Evolutionary conservation across 2,888 invertebrate species (phyloP).

Genomic region (Polydrusus pterygomalis): DNA sequence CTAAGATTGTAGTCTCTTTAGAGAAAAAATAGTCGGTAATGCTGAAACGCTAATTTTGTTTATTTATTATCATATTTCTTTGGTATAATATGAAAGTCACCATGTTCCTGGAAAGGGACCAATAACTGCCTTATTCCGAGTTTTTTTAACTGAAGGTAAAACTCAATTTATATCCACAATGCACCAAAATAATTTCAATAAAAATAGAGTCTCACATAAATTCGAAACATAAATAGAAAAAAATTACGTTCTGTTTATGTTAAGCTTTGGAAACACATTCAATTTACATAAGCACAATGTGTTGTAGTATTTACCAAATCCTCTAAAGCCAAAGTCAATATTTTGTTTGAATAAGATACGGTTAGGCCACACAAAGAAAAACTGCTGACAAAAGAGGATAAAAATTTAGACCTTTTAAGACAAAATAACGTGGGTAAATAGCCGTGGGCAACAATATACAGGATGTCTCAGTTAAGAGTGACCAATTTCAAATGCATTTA

Average conservation of each 20-base stretch:
- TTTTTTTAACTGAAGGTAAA: background rate
- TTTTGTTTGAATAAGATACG: slow-evolving; percentile 44
- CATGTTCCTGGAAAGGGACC: too few relatives aligned
- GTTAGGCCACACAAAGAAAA: slow-evolving; percentile 41
- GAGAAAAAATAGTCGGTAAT: too few relatives aligned
- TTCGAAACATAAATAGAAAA: slow-evolving; percentile 36
- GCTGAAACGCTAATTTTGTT: too few relatives aligned
- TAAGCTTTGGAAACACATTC: slow-evolving; percentile 55
- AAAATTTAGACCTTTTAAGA: slow-evolving; percentile 31
- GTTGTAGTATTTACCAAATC: slow-evolving; percentile 51
- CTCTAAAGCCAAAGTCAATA: slow-evolving; percentile 50
- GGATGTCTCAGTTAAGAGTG: too few relatives aligned
- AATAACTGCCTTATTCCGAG: too few relatives aligned
- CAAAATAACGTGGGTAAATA: slow-evolving; percentile 39
- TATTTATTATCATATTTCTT: too few relatives aligned
- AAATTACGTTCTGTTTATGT: slow-evolving; percentile 56
- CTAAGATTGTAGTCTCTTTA: too few relatives aligned
- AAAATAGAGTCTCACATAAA: slow-evolving; percentile 22
- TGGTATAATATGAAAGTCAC: too few relatives aligned
- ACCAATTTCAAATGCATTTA: too few relatives aligned
- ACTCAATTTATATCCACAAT: slow-evolving; percentile 4
- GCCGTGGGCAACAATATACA: slow-evolving; percentile 20
- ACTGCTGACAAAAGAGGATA: slow-evolving; percentile 46
- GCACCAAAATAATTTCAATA: slow-evolving; percentile 27
- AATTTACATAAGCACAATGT: slow-evolving; percentile 53